These are phyloP conservation scores for Threskiornis aethiopicus DNA, from an alignment of 2,797 vertebrate genomes.

Conservation along the genomic window DNA sequence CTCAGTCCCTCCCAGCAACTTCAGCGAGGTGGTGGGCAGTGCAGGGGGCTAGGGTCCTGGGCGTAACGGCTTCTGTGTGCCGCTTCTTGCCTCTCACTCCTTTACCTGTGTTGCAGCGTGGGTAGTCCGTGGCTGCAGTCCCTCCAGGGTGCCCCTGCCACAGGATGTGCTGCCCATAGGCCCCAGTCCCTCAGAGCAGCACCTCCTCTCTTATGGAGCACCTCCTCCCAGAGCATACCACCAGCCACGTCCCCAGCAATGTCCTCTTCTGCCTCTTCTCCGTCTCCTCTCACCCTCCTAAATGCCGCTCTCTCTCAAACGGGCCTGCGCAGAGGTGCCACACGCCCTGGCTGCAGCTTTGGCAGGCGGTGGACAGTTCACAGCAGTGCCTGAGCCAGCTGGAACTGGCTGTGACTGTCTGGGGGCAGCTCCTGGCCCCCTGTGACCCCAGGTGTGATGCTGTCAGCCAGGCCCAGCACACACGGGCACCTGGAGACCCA, in stretches of 20 bases:
- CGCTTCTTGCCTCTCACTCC: neutral
- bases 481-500: neutral
- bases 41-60: neutral
- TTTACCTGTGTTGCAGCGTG: neutral
- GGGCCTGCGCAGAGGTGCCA: neutral
- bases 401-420: rapidly evolving
- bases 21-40: rapidly evolving
- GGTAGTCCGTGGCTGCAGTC: rapidly evolving
- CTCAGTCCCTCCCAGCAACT: neutral
- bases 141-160: neutral
- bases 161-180: rapidly evolving
- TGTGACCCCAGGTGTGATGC: rapidly evolving
- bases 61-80: rapidly evolving
- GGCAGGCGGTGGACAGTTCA: no score
- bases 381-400: rapidly evolving
- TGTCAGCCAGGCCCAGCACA: rapidly evolving
- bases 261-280: neutral
- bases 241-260: rapidly evolving
- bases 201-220: rapidly evolving
- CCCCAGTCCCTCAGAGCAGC: neutral
- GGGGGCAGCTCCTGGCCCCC: neutral
- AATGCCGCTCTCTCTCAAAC: rapidly evolving
- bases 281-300: neutral
- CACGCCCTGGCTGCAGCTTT: rapidly evolving
- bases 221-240: rapidly evolving